Percentiles rank a stretch among this genome's conserved stretches.
Evolutionary conservation across 1,140 invertebrate species (phyloP).

Genomic region (Stenopsyche tienmushanensis): DNA sequence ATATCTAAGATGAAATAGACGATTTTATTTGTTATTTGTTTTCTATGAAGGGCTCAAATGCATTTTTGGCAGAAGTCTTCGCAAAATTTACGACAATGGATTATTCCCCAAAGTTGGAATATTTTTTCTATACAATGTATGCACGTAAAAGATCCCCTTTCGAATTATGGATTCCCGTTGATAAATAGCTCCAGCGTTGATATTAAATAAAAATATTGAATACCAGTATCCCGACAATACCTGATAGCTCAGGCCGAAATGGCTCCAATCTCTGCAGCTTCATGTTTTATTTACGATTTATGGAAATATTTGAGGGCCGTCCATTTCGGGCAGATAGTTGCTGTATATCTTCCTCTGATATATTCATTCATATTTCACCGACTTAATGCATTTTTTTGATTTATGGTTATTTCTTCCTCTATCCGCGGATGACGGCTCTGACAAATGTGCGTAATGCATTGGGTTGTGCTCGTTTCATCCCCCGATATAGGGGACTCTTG

Average conservation of each 20-base stretch:
- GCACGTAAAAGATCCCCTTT: slow-evolving; percentile 12
- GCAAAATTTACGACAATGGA: too few species aligned
- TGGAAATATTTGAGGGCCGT: slow-evolving; percentile 35
- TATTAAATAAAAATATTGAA: slow-evolving; percentile 42
- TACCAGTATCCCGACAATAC: slow-evolving; percentile 32
- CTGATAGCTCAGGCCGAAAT: slow-evolving; percentile 31
- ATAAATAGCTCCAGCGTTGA: slow-evolving; percentile 38
- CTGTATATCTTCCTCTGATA: slow-evolving; percentile 30
- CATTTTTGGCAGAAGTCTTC: too few species aligned
- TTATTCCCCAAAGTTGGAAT: too few species aligned
- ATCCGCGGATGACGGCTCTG: slow-evolving; percentile 16
- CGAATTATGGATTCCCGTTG: slow-evolving; percentile 32
- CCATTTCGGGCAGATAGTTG: too few species aligned
- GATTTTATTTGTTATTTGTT: too few species aligned
- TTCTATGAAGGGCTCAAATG: too few species aligned
- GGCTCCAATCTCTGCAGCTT: slow-evolving; percentile 38
- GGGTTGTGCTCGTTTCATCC: too few species aligned
- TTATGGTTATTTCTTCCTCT: slow-evolving; percentile 28
- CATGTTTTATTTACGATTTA: slow-evolving; percentile 42
- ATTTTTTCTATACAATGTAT: too few species aligned
- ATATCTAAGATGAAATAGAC: too few species aligned
- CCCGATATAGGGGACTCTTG: too few species aligned
- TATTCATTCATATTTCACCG: slow-evolving; percentile 40
- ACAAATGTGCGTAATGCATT: slow-evolving; percentile 29
- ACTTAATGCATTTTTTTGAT: slow-evolving; percentile 41